Evolutionary conservation across 2,888 invertebrate species (phyloP), one percentile per base, ranked within the genome.

Genomic region (Andrena bucephala): DNA sequence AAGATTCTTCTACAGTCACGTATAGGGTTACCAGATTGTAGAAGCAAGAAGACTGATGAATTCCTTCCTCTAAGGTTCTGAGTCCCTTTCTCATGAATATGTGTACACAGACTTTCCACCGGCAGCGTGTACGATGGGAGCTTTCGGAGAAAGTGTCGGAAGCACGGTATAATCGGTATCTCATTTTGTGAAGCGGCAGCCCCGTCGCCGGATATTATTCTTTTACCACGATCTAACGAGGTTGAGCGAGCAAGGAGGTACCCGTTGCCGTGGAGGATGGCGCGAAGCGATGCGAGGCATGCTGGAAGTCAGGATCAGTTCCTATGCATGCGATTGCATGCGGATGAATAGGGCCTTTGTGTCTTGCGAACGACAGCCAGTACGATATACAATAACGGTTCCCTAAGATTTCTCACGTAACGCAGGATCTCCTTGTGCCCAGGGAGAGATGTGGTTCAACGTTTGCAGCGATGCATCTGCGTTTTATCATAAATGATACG

Each of bases 311-410:
- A 74, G 85, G 88, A 88, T 88, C 83, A 79, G 88, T 87, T 88
- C 87, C 87, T 88, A 77, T 85, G 84, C 85, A 83, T 88, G 77
- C 88, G 84, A 88, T 88, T 88, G 88, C 88, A 85, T 52, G 87
- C 79, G 85, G 77, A 88, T 88, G 88, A 88, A 88, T 88, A 84
- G 88, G 87, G 87, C 87, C 88, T 88, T 88, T 88, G 88, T 88
- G 85, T 85, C 87, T 87, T 85, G 85, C 88, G 85, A 88, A 87
- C 88, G 88, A 88, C 88, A 88, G 87, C 75, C 84, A 79, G 85
- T 77, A 81, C 86, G 86, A 88, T 88, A 88, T 87, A 88, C 88
- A 88, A 88, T 88, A 88, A 88, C 88, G 88, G 88, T 88, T 84
- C 84, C 82, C 77, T 71, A 76, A 80, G 85, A 88, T 88, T 88